These are phyloP conservation scores for Acanthosepion esculentum DNA, from an alignment of 2,888 invertebrate genomes.

Conservation along the genomic window DNA sequence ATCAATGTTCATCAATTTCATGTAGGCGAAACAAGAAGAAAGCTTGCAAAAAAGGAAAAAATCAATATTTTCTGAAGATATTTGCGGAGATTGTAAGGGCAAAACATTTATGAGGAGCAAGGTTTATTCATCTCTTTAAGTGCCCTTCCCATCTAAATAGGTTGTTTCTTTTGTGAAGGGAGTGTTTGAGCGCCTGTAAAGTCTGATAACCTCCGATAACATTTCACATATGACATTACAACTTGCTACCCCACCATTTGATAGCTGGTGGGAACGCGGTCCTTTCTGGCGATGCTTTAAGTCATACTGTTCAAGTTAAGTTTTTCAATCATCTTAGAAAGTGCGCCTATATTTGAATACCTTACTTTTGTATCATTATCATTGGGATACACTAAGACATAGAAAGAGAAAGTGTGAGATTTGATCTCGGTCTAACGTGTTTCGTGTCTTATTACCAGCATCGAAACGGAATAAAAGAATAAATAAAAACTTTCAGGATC, in stretches of 20 bases:
- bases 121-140: not conserved
- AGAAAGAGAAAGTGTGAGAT: too few relatives aligned
- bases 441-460: too few relatives aligned
- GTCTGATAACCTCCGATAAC: not conserved
- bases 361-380: too few relatives aligned
- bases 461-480: too few relatives aligned
- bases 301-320: not conserved
- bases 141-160: not conserved
- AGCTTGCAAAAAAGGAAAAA: not conserved
- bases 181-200: not conserved
- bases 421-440: too few relatives aligned
- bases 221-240: not conserved
- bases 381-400: too few relatives aligned
- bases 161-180: not conserved
- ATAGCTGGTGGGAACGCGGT: not conserved
- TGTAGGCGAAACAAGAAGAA: not conserved
- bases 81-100: not conserved
- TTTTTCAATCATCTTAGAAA: too few relatives aligned
- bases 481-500: too few relatives aligned
- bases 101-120: not conserved
- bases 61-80: not conserved
- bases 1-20: not conserved
- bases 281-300: not conserved
- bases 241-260: not conserved
- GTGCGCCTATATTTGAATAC: too few relatives aligned